Evolutionary conservation across 1,140 invertebrate species (phyloP), one percentile per base, ranked within the genome.

Genomic region (Drosophila sturtevanti): DNA sequence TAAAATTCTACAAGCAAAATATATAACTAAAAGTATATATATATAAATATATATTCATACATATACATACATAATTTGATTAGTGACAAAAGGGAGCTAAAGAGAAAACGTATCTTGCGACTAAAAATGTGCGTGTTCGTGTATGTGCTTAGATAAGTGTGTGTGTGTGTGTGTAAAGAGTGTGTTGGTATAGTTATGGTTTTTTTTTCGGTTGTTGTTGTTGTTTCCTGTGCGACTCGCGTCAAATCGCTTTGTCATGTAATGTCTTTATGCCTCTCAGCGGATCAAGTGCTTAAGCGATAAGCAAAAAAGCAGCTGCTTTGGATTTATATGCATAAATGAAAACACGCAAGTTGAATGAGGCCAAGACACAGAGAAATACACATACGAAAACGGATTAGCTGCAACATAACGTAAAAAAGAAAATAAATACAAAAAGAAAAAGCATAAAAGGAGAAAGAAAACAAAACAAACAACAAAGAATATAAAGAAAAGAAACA

Each of bases 281-380:
- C 71, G 82, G 82, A 86, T 86, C 82, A 86, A 87, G 79, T 72
- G 75, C 82, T 86, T 82, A 86, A 72, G 51, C 75, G 82, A 77
- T 87, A 82, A 82, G 82, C 63, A 87, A 82, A 89, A 87, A 89
- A 82, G 79, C 84, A 77, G 73, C 82, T 79, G 79, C 71, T 41
- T 22, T 70, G 79, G 79, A 87, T 82, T 82, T 79, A 79, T 86
- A 79, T 87, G 79, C 79, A 86, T 79, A 89, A 89, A 72, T 81
- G 64, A 79, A 79, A 60, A 51, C 68, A 79, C 79, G 71, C 75
- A 76, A 82, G 75, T 71, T 59, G 63, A 76, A 61, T 63, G 63
- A 48, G 55, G 44, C 60, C 63, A 61, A 79, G 61, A 59, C 75
- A 63, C 75, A 71, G 63, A 71, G 68, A 68, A 80, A 64, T 56